phyloP scores from a whole-genome alignment of 1,140 invertebrate genomes.

The Macrocentrus cingulum region DNA sequence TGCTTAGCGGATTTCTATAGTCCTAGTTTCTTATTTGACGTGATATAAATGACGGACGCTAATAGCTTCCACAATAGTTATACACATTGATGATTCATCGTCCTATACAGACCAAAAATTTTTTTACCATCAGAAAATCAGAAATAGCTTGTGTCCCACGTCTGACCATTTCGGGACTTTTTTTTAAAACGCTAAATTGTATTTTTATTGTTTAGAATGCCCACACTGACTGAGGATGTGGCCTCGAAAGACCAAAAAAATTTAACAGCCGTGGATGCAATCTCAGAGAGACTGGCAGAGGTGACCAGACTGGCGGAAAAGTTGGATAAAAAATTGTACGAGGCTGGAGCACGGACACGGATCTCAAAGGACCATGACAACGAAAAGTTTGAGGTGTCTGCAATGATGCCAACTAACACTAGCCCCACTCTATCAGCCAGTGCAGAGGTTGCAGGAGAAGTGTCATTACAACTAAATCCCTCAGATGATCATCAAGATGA shows the following conservation, averaged over 20 bases:
- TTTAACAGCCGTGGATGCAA: conserved; percentile 66
- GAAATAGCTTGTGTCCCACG: no score
- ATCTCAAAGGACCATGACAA: conserved; percentile 10
- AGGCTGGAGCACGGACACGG: conserved; percentile 53
- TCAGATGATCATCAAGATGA: conserved; percentile 32
- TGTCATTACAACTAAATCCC: neutral
- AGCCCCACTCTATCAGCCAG: neutral
- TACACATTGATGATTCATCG: no score
- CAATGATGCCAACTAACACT: neutral
- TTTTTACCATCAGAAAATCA: no score
- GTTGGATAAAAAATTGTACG: conserved; percentile 63
- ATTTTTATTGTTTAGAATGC: neutral
- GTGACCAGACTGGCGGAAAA: conserved; percentile 69
- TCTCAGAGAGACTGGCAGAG: conserved; percentile 65
- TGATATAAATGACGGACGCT: no score
- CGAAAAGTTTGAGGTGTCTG: neutral
- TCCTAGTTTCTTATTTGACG: no score
- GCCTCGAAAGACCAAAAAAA: conserved; percentile 50
- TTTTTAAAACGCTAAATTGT: no score
- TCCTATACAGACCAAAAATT: no score
- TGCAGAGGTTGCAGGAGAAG: neutral
- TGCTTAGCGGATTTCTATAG: no score
- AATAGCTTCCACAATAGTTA: no score
- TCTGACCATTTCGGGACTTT: no score
- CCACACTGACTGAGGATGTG: conserved; percentile 9